Conservation (phyloP, 2,888 invertebrate genomes). For the Volucella bombylans region DNA sequence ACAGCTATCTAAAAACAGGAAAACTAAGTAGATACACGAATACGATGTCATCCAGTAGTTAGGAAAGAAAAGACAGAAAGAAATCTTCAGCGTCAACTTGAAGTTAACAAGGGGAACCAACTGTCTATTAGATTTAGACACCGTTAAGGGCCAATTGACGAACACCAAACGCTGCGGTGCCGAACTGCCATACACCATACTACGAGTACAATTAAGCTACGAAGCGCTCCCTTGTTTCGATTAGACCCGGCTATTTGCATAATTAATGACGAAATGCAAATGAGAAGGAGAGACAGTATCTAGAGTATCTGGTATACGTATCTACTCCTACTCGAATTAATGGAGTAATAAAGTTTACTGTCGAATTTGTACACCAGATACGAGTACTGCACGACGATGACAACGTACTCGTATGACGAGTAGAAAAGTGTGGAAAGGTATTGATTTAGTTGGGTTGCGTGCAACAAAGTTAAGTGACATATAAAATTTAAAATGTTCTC, state of each 20-base stretch:
- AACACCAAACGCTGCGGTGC: not conserved
- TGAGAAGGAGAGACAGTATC: not conserved
- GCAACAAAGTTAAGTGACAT: conserved; percentile 22
- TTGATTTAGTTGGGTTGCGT: conserved; percentile 46
- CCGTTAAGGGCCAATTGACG: conserved; percentile 7
- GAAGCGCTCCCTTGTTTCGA: not conserved
- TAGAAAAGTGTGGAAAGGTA: conserved; percentile 7
- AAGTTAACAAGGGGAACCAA: conserved; percentile 47
- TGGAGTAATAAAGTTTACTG: conserved; percentile 20
- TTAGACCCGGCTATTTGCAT: conserved; percentile 39
- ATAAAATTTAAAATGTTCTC: conserved; percentile 22
- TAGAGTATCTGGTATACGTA: no score
- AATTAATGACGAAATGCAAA: conserved; percentile 45
- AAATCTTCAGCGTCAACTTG: conserved; percentile 15
- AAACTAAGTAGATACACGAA: conserved; percentile 24
- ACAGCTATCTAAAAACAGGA: not conserved
- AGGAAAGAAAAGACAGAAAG: conserved; percentile 31
- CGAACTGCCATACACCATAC: not conserved
- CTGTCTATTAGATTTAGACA: conserved; percentile 29
- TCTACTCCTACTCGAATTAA: not conserved
- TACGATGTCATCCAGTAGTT: conserved; percentile 3
- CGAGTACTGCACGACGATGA: not conserved
- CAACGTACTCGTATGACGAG: conserved; percentile 1
- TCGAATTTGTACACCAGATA: conserved; percentile 18
- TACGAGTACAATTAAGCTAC: no score